A percentile compares a stretch with the other conserved stretches of the same genome.
Conservation (phyloP, 1,140 invertebrate genomes). For the Drosophila nebulosa region DNA sequence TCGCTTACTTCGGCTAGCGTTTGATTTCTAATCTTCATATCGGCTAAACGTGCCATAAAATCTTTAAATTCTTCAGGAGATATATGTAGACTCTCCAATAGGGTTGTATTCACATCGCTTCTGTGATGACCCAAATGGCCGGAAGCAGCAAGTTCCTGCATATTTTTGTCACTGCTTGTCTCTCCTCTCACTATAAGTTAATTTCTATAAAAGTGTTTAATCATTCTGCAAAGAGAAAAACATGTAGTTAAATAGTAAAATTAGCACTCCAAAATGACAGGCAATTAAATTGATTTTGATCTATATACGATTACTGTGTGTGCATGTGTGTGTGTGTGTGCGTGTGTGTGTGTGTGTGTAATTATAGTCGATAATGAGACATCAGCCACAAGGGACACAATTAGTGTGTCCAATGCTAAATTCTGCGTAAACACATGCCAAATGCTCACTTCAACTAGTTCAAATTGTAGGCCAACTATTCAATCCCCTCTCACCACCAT, state of each 20-base stretch:
- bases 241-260: background rate
- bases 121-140: background rate
- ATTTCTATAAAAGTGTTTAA: background rate
- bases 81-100: background rate
- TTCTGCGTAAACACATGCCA: background rate
- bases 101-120: background rate
- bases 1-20: conserved; percentile 28
- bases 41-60: background rate
- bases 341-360: background rate
- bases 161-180: too few species aligned
- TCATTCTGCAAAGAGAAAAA: background rate
- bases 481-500: background rate
- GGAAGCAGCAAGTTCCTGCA: background rate
- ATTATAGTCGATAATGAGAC: background rate
- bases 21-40: background rate
- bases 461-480: background rate
- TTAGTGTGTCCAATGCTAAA: background rate
- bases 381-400: conserved; percentile 6
- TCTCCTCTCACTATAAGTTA: too few species aligned
- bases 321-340: background rate
- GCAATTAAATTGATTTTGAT: conserved; percentile 2
- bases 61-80: background rate
- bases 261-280: background rate
- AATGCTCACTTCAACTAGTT: background rate
- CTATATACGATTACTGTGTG: background rate